Evolutionary conservation across 2,888 invertebrate genomes (phyloP).

Genomic region (Euphydryas editha): DNA sequence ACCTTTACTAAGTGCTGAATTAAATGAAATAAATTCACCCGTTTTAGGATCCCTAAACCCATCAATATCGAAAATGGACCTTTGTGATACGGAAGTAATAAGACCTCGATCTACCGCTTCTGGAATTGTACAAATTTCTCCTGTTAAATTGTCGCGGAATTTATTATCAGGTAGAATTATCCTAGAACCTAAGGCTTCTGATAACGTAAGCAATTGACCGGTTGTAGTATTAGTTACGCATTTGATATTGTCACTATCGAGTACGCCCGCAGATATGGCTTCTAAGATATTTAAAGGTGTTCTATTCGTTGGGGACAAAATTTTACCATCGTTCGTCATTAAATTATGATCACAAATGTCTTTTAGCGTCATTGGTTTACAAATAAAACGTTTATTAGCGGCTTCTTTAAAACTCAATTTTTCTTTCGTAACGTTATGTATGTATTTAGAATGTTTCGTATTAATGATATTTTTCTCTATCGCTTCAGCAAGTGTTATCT

Average conservation of each 20-base stretch:
- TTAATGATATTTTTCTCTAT: conserved; percentile 90
- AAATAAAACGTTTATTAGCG: conserved; percentile 90
- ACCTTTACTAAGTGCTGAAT: conserved; percentile 90
- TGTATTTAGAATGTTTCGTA: conserved; percentile 91
- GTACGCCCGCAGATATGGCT: conserved; percentile 92
- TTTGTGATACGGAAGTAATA: conserved; percentile 93
- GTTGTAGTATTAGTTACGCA: conserved; percentile 92
- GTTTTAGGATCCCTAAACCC: conserved; percentile 93
- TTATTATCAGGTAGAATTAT: conserved; percentile 90
- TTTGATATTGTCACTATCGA: conserved; percentile 92
- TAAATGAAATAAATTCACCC: conserved; percentile 92
- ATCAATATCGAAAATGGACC: conserved; percentile 96
- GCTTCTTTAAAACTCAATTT: conserved; percentile 92
- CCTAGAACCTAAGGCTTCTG: conserved; percentile 92
- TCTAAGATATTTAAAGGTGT: conserved; percentile 91
- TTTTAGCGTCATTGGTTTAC: conserved; percentile 96
- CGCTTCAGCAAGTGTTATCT: conserved; percentile 93
- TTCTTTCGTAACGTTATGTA: conserved; percentile 89
- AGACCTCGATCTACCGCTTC: conserved; percentile 96
- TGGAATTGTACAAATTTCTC: conserved; percentile 88
- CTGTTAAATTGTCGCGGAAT: conserved; percentile 89
- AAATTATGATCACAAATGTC: conserved; percentile 92
- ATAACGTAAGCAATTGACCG: conserved; percentile 91
- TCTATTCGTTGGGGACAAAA: conserved; percentile 92
- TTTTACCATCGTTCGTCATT: conserved; percentile 89